phyloP scores from a whole-genome alignment of 2,797 vertebrate genomes.

The Chelidonichthys spinosus region DNA sequence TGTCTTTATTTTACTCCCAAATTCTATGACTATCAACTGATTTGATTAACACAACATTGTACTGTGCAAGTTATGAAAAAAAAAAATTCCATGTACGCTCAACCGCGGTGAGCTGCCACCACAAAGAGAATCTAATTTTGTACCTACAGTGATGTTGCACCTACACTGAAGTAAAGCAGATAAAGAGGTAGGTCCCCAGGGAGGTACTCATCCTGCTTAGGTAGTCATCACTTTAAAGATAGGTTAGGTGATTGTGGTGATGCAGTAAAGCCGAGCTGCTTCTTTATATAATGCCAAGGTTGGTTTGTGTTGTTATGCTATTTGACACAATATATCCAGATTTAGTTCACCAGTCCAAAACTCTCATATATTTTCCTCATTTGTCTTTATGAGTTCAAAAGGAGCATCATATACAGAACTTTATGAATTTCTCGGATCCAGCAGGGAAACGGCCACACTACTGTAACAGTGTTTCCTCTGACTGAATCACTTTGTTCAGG shows the following conservation, averaged over 20 bases:
- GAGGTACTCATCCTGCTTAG: background rate
- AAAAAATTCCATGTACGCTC: too few species aligned
- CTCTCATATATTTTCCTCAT: conserved; percentile 31
- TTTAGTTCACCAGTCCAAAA: background rate
- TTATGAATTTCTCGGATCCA: conserved; percentile 31
- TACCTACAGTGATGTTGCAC: background rate
- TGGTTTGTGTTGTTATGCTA: conserved; percentile 2
- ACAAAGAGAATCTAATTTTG: background rate
- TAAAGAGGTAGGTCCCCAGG: conserved; percentile 4
- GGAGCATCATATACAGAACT: conserved; percentile 10
- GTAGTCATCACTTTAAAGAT: conserved; percentile 46
- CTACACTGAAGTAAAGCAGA: background rate
- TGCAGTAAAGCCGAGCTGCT: conserved; percentile 29
- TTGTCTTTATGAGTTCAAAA: conserved; percentile 50
- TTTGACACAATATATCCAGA: background rate
- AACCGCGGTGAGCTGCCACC: too few species aligned
- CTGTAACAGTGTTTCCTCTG: conserved; percentile 27
- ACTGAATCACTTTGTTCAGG: conserved; percentile 66
- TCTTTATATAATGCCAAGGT: conserved; percentile 5
- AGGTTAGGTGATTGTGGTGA: conserved; percentile 41
- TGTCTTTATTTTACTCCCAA: too few species aligned
- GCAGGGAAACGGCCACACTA: conserved; percentile 8
- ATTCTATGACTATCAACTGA: background rate
- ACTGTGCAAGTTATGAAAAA: background rate
- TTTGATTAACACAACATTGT: background rate